Conservation (phyloP, 2,113 vertebrate genomes). For the Camelus dromedarius region DNA sequence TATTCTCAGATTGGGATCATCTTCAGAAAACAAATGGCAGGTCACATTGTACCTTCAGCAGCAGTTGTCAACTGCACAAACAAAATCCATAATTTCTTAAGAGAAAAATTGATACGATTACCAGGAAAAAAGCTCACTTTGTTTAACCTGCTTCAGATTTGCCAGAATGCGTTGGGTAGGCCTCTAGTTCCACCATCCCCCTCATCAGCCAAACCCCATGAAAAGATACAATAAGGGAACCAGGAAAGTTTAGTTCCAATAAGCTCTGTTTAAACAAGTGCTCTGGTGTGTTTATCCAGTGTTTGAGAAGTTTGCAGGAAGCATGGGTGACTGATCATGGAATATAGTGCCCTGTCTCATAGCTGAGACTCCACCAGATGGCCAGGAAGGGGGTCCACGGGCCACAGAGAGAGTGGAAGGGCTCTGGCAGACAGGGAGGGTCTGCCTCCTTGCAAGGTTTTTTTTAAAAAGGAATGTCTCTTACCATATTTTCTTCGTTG, state of each 20-base stretch:
- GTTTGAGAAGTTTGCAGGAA: constrained; percentile 69
- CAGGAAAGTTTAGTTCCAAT: background rate
- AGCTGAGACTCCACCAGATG: constrained; percentile 57
- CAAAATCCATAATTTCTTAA: constrained; percentile 29
- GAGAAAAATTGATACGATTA: background rate
- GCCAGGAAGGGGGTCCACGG: background rate
- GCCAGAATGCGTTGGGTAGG: background rate
- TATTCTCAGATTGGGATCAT: background rate
- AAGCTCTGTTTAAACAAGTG: constrained; percentile 78
- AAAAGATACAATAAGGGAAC: background rate
- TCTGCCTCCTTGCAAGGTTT: background rate
- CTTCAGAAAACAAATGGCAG: constrained; percentile 6
- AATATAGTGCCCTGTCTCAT: background rate
- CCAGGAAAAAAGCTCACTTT: background rate
- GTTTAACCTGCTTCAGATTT: constrained; percentile 35
- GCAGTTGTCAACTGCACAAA: constrained; percentile 28
- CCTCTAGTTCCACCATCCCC: background rate
- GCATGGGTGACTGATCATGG: constrained; percentile 67
- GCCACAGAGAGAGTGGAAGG: background rate
- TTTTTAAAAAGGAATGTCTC: background rate
- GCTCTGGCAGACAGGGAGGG: background rate
- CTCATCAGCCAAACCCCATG: background rate
- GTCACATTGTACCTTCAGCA: background rate
- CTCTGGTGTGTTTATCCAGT: constrained; percentile 62
- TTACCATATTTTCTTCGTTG: background rate